A percentile compares a stretch with the other conserved stretches of the same genome.
phyloP scores from a whole-genome alignment of 2,888 invertebrate species.

The Pogonocherus hispidulus region DNA sequence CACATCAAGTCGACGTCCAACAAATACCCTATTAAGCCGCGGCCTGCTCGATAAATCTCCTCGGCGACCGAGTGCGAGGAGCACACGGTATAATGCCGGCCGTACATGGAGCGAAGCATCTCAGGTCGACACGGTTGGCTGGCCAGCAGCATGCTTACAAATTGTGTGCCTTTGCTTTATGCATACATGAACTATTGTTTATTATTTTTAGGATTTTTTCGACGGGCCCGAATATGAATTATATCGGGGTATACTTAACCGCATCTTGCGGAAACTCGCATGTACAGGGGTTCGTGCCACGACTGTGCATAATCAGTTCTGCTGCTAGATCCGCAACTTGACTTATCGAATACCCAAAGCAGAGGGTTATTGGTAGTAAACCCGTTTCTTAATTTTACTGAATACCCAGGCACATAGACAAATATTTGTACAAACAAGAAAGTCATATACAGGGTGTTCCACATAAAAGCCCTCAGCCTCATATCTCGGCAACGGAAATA shows the following conservation, averaged over 20 bases:
- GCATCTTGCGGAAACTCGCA: slow-evolving; percentile 58
- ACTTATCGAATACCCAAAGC: no score
- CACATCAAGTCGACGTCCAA: slow-evolving; percentile 44
- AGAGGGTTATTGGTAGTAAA: no score
- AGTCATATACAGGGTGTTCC: no score
- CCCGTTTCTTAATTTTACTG: no score
- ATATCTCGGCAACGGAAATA: no score
- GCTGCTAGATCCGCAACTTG: no score
- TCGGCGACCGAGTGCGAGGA: slow-evolving; percentile 61
- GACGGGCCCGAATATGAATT: slow-evolving; percentile 63
- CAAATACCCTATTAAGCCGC: slow-evolving; percentile 59
- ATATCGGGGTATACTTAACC: slow-evolving; percentile 61
- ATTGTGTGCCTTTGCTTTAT: slow-evolving; percentile 65
- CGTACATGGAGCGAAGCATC: slow-evolving; percentile 63
- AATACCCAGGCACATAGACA: no score
- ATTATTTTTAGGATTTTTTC: slow-evolving; percentile 60
- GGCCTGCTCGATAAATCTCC: slow-evolving; percentile 54
- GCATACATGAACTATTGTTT: slow-evolving; percentile 66
- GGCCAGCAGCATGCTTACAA: slow-evolving; percentile 62
- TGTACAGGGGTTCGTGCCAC: slow-evolving; percentile 20
- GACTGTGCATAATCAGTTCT: slow-evolving; percentile 36
- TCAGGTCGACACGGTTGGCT: slow-evolving; percentile 64
- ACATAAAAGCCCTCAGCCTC: no score
- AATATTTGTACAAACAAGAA: no score
- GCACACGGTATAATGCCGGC: slow-evolving; percentile 62